Conservation (phyloP, 1,140 invertebrate species). For the Cotesia glomerata region DNA sequence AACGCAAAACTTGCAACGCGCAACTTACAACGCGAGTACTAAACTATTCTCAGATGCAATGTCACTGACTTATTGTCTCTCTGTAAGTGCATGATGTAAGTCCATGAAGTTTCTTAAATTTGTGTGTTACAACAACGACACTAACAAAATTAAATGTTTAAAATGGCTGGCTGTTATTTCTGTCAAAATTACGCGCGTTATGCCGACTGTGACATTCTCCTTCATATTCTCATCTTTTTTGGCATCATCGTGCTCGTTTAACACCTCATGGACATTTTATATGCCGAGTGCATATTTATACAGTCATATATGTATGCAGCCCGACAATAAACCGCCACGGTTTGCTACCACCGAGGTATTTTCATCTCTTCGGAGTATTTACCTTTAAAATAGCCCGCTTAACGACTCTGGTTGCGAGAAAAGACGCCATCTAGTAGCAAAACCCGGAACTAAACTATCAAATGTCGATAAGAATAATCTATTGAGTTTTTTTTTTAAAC, state of each 20-base stretch:
- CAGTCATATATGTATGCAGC: not conserved
- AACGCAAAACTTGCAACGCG: not conserved
- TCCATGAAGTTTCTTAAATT: too few species aligned
- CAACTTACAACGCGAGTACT: conserved; percentile 17
- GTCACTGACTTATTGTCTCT: conserved; percentile 57
- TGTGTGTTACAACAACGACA: too few species aligned
- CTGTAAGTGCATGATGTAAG: not conserved
- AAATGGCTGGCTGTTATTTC: conserved; percentile 52
- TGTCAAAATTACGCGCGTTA: conserved; percentile 55
- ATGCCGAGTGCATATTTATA: not conserved
- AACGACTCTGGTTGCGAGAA: too few species aligned
- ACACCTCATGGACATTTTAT: conserved; percentile 35
- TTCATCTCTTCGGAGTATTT: too few species aligned
- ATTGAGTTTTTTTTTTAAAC: too few species aligned
- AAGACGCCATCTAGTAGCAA: too few species aligned
- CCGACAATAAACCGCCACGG: conserved; percentile 1
- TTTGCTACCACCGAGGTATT: not conserved
- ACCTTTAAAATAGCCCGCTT: too few species aligned
- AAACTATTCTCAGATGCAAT: conserved; percentile 42
- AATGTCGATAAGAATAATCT: too few species aligned
- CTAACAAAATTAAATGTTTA: conserved; percentile 5
- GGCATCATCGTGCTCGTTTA: conserved; percentile 35
- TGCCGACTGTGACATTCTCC: conserved; percentile 44
- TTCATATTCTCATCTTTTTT: conserved; percentile 27
- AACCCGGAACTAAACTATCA: too few species aligned